Conservation (phyloP, 2,113 vertebrate species). For the Xiphophorus couchianus region DNA sequence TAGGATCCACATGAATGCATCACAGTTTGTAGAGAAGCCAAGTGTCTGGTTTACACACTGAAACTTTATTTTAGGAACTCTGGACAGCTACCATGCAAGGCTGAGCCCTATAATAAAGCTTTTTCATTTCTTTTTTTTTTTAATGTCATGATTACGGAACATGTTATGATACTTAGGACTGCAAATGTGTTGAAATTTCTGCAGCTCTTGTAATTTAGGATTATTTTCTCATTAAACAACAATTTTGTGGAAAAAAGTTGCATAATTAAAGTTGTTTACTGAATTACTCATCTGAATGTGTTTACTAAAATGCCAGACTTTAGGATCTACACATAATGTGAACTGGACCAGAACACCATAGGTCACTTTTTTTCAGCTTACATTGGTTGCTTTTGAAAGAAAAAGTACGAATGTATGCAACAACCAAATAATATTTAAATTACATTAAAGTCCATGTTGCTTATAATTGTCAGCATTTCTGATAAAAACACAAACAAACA, state of each 20-base stretch:
- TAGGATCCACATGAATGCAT: constrained; percentile 80
- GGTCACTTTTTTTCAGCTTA: constrained; percentile 49
- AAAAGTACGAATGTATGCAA: neutral
- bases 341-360: constrained; percentile 47
- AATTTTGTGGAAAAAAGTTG: neutral
- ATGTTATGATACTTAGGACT: neutral
- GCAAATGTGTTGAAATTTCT: constrained; percentile 9
- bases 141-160: neutral
- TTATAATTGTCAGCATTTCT: neutral
- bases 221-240: constrained; percentile 22
- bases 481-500: neutral
- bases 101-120: constrained; percentile 1
- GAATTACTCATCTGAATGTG: constrained; percentile 47
- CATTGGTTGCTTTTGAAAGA: neutral
- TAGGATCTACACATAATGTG: constrained; percentile 36
- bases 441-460: neutral
- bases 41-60: constrained; percentile 59
- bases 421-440: neutral
- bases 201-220: neutral
- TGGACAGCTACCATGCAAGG: constrained; percentile 38
- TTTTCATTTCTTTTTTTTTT: neutral
- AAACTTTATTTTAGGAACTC: constrained; percentile 75
- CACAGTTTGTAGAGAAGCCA: constrained; percentile 69
- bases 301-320: constrained; percentile 67
- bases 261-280: constrained; percentile 71